Evolutionary conservation across 2,888 invertebrate genomes (phyloP), one percentile per base, ranked within the genome.

Genomic region (Caenorhabditis panamensis): DNA sequence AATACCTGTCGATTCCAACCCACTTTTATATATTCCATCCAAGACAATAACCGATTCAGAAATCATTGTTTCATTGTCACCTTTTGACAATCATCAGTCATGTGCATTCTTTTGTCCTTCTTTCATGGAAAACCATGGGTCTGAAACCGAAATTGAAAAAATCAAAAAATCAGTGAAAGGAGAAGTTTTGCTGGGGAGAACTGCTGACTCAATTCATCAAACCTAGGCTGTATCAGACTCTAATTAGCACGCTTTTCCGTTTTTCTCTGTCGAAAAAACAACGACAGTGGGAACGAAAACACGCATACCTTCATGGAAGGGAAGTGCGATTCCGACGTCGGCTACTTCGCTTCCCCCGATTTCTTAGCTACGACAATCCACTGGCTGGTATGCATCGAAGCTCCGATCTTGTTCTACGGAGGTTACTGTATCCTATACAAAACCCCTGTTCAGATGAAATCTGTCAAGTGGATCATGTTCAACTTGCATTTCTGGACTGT

Each of bases 381-480:
- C 18, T 28, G 18, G 31, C n/a, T 56, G 20, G 16, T 20, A 18
- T 36, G n/a, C 1, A n/a, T 56, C 31, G 56, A 56, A 36, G 20
- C 26, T 6, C 56, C 56, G 1, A 28, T 56, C 18, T 18, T 31
- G 11, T 1, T 36, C 8, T 36, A 28, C 56, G 56, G 31, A 1
- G n/a, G 8, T 13, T 56, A 56, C 20, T 56, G 56, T 31, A 56
- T 56, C 20, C 31, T 56, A 18, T 56, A 36, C 56, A 28, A 31
- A 20, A 56, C 56, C 6, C 56, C 56, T 6, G 9, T 11, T 2
- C 28, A 6, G 20, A 56, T 56, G 56, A 56, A 16, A 3, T 36
- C 56, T 5, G 56, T 56, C 28, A 56, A 56, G 13, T 56, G 56
- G 56, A 13, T n/a, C 56, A 56, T 56, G 56, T 36, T 31, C 36